phyloP scores from a whole-genome alignment of 2,888 invertebrate species.

The Clepsis dumicolana region DNA sequence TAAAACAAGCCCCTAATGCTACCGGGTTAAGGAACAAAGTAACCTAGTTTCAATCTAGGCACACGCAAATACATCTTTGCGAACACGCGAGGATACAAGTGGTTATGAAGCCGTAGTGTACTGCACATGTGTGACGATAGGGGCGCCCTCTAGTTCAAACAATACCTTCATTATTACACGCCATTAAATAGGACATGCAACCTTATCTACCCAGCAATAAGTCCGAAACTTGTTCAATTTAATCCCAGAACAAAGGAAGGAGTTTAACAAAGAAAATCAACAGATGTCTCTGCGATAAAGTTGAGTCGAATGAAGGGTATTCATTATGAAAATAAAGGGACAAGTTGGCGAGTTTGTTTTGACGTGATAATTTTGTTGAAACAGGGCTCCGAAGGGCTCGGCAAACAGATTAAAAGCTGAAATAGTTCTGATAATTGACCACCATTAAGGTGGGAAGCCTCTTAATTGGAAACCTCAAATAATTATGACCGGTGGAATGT shows the following conservation, averaged over 20 bases:
- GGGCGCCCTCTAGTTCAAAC: slow-evolving; percentile 48
- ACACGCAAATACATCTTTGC: slow-evolving; percentile 35
- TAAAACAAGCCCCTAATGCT: slow-evolving; percentile 15
- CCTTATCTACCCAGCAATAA: slow-evolving; percentile 43
- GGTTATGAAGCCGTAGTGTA: slow-evolving; percentile 49
- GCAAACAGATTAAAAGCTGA: slow-evolving; percentile 38
- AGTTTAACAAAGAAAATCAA: slow-evolving; percentile 47
- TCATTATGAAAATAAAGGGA: slow-evolving; percentile 47
- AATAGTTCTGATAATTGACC: slow-evolving; percentile 34
- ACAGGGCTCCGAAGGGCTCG: slow-evolving; percentile 26
- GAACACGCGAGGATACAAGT: slow-evolving; percentile 49
- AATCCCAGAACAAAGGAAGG: slow-evolving; percentile 40
- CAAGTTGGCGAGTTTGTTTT: slow-evolving; percentile 43
- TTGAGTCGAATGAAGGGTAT: slow-evolving; percentile 44
- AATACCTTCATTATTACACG: slow-evolving; percentile 47
- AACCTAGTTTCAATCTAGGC: slow-evolving; percentile 10
- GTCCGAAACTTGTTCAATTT: slow-evolving; percentile 41
- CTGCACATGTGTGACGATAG: slow-evolving; percentile 50
- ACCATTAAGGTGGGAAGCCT: neutral
- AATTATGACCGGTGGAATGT: neutral
- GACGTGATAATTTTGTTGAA: slow-evolving; percentile 42
- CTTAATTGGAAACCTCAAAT: neutral
- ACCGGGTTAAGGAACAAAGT: slow-evolving; percentile 6
- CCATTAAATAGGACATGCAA: slow-evolving; percentile 35
- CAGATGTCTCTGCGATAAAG: slow-evolving; percentile 47